Evolutionary conservation across 2,888 invertebrate species (phyloP), one percentile per base, ranked within the genome.

Genomic region (Cephus spinipes): DNA sequence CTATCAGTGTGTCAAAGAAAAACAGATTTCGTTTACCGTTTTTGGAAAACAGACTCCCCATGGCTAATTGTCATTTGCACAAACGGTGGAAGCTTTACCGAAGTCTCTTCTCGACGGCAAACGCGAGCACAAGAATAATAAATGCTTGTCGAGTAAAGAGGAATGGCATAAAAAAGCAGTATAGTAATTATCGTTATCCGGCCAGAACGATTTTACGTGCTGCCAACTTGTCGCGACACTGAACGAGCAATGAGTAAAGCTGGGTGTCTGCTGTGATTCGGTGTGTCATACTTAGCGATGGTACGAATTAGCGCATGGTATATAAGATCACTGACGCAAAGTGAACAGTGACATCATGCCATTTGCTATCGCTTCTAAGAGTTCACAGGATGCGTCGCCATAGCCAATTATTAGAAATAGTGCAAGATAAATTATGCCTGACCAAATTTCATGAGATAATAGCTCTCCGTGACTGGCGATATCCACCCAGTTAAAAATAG

Each of bases 271-370:
- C 78, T 69, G 83, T 84, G 82, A 85, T 82, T 82, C 81, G 83
- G 82, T 82, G 82, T 79, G 33, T 75, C 75, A 69, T 79, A 73
- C 74, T 73, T 79, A 73, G 76, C 78, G 78, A 77, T 77, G 81
- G 75, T 80, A 79, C 76, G 79, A 81, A 75, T 82, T 78, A 81
- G 79, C 79, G 77, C 69, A 71, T 73, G 77, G 81, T 79, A 80
- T 68, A 76, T 40, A 40, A 40, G 81, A 83, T 83, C 83, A 81
- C 81, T 78, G 79, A 73, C 76, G 82, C 81, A 80, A 83, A 80
- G 81, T 73, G 76, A 79, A 80, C 79, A 81, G 78, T 85, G 84
- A 85, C 81, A 81, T 85, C 85, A 85, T 76, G 69, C 73, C 75
- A 68, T 40, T 75, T 77, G 76, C 69, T 35, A 32, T 75, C 34